Percentiles rank a stretch among this genome's conserved stretches.
These are phyloP conservation scores for Nephotettix cincticeps DNA, from an alignment of 1,140 invertebrate genomes.

Conservation along the genomic window DNA sequence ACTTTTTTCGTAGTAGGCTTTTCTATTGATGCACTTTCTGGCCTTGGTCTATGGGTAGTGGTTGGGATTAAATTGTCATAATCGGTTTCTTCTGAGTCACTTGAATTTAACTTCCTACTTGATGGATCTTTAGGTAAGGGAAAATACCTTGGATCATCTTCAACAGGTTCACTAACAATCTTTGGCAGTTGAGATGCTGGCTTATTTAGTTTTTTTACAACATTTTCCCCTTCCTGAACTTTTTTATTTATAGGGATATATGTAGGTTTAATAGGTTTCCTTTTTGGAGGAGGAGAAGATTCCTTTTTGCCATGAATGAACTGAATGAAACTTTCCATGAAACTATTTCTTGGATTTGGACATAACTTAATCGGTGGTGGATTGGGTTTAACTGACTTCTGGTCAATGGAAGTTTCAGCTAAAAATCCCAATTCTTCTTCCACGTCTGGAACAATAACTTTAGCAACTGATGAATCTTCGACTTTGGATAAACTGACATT, in stretches of 20 bases:
- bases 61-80: constrained; percentile 47
- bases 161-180: constrained; percentile 42
- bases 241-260: constrained; percentile 30
- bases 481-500: constrained; percentile 46
- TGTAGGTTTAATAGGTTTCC: constrained; percentile 44
- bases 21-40: neutral
- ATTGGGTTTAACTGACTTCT: neutral
- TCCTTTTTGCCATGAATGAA: constrained; percentile 80
- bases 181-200: constrained; percentile 32
- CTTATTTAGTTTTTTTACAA: constrained; percentile 2
- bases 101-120: constrained; percentile 60
- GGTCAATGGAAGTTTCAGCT: constrained; percentile 48
- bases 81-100: constrained; percentile 45
- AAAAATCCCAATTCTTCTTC: constrained; percentile 81
- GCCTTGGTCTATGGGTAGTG: neutral
- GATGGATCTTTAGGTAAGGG: constrained; percentile 71
- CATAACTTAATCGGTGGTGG: neutral
- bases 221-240: constrained; percentile 29
- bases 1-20: neutral
- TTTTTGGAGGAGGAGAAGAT: constrained; percentile 56
- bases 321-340: constrained; percentile 82
- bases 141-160: constrained; percentile 69
- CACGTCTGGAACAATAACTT: constrained; percentile 82
- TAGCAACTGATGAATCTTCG: constrained; percentile 62
- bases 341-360: constrained; percentile 54